Percentiles rank a stretch among this genome's conserved stretches.
Evolutionary conservation across 2,113 vertebrate species (phyloP).

Genomic region (Trichomycterus rosablanca): DNA sequence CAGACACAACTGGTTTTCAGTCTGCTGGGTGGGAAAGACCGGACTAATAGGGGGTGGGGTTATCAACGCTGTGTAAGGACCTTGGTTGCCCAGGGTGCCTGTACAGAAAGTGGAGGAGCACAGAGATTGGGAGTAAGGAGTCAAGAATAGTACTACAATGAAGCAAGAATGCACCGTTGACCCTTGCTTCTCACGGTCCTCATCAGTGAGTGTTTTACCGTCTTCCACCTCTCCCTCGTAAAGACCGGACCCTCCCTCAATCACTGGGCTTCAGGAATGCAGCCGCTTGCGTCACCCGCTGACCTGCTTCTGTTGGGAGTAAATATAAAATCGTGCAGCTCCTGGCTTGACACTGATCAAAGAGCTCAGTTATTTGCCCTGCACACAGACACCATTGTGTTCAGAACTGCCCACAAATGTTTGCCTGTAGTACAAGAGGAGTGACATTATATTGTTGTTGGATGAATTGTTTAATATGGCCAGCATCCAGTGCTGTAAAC

Average conservation of each 20-base stretch:
- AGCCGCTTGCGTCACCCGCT: conserved; percentile 52
- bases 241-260: conserved; percentile 3
- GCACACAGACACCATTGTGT: conserved; percentile 33
- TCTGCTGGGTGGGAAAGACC: no score
- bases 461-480: neutral
- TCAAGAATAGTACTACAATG: neutral
- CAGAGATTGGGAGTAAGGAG: no score
- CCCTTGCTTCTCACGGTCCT: neutral
- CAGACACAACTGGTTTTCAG: no score
- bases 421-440: conserved; percentile 38
- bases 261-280: conserved; percentile 57
- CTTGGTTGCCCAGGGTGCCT: no score
- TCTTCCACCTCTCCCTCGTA: neutral
- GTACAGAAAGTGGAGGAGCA: no score
- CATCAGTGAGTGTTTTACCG: conserved; percentile 10
- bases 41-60: no score
- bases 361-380: conserved; percentile 8
- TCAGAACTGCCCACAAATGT: conserved; percentile 47
- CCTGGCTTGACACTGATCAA: conserved; percentile 44
- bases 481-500: neutral
- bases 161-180: neutral
- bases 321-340: conserved; percentile 69
- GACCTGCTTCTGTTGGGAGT: conserved; percentile 47
- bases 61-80: no score
- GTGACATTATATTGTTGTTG: neutral